Evolutionary conservation across 2,113 vertebrate species (phyloP).

Genomic region (Toxostoma redivivum): DNA sequence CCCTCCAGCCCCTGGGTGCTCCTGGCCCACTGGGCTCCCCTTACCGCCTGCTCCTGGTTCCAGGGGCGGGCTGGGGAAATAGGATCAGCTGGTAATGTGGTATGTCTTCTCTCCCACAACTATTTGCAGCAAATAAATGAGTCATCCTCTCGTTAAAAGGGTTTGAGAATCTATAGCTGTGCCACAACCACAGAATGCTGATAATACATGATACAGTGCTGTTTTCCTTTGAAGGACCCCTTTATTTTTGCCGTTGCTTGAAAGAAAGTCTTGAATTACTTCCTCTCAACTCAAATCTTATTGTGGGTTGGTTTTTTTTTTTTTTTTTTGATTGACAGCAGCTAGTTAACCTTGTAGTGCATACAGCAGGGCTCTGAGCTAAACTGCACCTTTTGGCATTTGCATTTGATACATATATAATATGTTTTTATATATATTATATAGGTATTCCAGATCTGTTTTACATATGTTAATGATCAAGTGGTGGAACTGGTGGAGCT

Average conservation of each 20-base stretch:
- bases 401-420: slow-evolving; percentile 68
- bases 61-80: slow-evolving; percentile 73
- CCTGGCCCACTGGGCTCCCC: background rate
- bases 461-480: slow-evolving; percentile 60
- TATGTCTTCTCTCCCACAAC: slow-evolving; percentile 73
- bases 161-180: slow-evolving; percentile 55
- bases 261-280: slow-evolving; percentile 34
- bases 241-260: slow-evolving; percentile 9
- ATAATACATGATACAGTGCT: slow-evolving; percentile 29
- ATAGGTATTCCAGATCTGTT: slow-evolving; percentile 65
- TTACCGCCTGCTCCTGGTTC: background rate
- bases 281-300: slow-evolving; percentile 27
- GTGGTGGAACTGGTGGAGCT: slow-evolving; percentile 57
- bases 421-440: slow-evolving; percentile 67
- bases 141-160: slow-evolving; percentile 49
- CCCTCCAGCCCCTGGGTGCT: background rate
- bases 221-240: slow-evolving; percentile 22
- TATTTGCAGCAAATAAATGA: slow-evolving; percentile 71
- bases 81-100: slow-evolving; percentile 87
- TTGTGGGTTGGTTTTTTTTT: background rate
- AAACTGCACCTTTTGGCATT: slow-evolving; percentile 46
- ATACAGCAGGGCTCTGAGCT: slow-evolving; percentile 42
- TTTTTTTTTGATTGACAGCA: slow-evolving; percentile 40
- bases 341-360: slow-evolving; percentile 49
- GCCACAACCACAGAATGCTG: slow-evolving; percentile 33